A percentile compares a stretch with the other conserved stretches of the same genome.
Evolutionary conservation across 2,888 invertebrate genomes (phyloP).

Genomic region (Celastrina argiolus): DNA sequence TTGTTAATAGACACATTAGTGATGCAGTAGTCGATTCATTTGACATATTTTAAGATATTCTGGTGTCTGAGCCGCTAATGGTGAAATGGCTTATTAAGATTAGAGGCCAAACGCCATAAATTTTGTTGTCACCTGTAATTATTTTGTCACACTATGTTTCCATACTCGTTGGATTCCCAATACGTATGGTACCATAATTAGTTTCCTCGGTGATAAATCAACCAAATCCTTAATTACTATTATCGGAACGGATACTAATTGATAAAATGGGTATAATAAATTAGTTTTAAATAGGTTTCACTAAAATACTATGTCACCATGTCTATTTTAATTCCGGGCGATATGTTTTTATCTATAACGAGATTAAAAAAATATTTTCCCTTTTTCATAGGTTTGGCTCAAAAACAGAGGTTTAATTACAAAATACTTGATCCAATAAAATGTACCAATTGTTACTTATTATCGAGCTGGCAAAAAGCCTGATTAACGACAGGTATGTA

Average conservation of each 20-base stretch:
- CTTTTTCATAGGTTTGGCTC: background rate
- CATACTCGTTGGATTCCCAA: background rate
- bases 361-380: background rate
- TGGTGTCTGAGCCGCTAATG: background rate
- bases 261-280: background rate
- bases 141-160: background rate
- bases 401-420: slow-evolving; percentile 1
- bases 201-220: background rate
- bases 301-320: background rate
- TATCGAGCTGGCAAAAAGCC: slow-evolving; percentile 7
- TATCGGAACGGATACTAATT: background rate
- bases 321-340: background rate
- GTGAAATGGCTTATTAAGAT: slow-evolving; percentile 7
- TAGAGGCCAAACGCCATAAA: background rate
- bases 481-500: slow-evolving; percentile 15
- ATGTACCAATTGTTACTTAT: slow-evolving; percentile 13
- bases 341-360: background rate
- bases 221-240: background rate
- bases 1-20: slow-evolving; percentile 4
- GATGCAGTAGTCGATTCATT: slow-evolving; percentile 8
- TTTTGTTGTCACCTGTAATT: slow-evolving; percentile 5
- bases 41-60: slow-evolving; percentile 2
- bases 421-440: slow-evolving; percentile 9
- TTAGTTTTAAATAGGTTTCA: background rate
- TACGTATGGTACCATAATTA: background rate